Evolutionary conservation across 2,113 vertebrate genomes (phyloP).

Genomic region (Corythornis cristatus): DNA sequence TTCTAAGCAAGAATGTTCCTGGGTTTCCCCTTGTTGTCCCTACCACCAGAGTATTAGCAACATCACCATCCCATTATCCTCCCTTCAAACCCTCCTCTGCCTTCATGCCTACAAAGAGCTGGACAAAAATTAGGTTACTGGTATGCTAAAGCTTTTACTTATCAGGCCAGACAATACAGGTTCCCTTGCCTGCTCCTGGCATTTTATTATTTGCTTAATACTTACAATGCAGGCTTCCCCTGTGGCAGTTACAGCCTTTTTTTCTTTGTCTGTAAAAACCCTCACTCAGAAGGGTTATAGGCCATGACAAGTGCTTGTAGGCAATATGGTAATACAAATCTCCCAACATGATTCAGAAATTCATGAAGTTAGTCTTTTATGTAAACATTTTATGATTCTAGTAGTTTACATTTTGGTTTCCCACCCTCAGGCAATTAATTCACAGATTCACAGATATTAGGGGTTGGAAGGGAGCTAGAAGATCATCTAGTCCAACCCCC

Average conservation of each 20-base stretch:
- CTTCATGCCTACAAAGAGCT: neutral
- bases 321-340: neutral
- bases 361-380: neutral
- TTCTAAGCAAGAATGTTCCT: neutral
- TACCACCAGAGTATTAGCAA: neutral
- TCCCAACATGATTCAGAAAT: neutral
- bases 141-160: neutral
- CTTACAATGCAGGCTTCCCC: neutral
- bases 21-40: neutral
- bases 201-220: neutral
- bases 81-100: neutral
- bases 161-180: neutral
- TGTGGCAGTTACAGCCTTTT: neutral
- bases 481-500: too few relatives aligned
- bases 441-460: too few relatives aligned
- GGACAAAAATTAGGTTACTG: neutral
- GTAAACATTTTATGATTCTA: neutral
- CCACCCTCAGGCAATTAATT: neutral
- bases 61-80: neutral
- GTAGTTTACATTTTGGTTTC: neutral
- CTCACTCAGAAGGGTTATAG: neutral
- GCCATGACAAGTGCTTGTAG: neutral
- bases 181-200: neutral
- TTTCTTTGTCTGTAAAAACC: accelerated
- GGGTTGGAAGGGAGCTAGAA: too few relatives aligned